Evolutionary conservation across 2,113 vertebrate genomes (phyloP), one percentile per base, ranked within the genome.

Genomic region (Alethe diademata): DNA sequence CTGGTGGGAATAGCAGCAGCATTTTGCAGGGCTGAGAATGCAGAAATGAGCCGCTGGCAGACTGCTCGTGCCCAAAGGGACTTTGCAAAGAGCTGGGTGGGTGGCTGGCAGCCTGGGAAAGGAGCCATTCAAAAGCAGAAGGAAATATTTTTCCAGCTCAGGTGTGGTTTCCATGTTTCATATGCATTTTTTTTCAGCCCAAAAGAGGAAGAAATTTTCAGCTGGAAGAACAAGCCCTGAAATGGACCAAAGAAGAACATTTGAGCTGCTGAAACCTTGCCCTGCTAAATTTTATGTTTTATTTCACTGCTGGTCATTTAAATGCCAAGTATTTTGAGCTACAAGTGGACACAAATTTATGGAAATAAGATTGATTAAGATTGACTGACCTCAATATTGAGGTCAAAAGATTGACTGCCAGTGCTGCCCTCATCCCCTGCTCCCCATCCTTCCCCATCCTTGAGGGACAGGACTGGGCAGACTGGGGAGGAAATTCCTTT

Each of bases 101-200:
- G 57, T 81, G 90, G 65, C 31, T 94, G 92, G 53, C 71, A 93
- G 82, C 67, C 82, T 86, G 91, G 51, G 38, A 86, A 95, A 91
- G 47, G 50, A 95, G 64, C 33, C 67, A 78, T 89, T 92, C 65
- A 45, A 73, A 94, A 74, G 43, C 56, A 92, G 38, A 74, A 35
- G 56, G n/a, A 93, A 89, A 78, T 76, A 31, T 54, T 81, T 84
- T 86, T 78, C 67, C 60, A 80, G 20, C 58, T 95, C 79, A 95
- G 95, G 86, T 96, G 79, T 74, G 42, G 45, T 78, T 95, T 96
- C 58, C 56, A 62, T 83, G 72, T 78, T 92, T 74, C 33, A 57
- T 14, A 19, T 29, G 23, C 51, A 9, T 54, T 85, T 74, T 50
- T 26, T 50, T 50, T 26, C 58, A 66, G 38, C 19, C 12, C 36